Conservation (phyloP, 2,797 vertebrate species). For the Tachyglossus aculeatus region DNA sequence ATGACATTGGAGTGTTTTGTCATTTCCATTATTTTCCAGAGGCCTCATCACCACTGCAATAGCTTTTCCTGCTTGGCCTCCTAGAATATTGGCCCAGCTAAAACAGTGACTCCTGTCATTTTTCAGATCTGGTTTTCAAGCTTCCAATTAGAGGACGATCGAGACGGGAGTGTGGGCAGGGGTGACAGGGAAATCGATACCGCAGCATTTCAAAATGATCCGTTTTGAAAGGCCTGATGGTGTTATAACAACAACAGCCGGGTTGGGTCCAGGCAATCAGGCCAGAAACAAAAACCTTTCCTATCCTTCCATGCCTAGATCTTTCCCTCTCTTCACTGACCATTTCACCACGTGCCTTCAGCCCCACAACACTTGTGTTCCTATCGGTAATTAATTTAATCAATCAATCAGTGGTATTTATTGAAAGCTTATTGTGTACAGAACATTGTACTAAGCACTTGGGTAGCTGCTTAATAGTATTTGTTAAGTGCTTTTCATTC, state of each 20-base stretch:
- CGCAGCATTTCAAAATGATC: neutral
- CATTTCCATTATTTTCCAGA: neutral
- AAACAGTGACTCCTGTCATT: neutral
- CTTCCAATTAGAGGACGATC: neutral
- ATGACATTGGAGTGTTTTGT: accelerated
- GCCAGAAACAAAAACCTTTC: too few species aligned
- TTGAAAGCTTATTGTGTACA: too few species aligned
- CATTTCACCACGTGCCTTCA: too few species aligned
- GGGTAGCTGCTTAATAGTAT: too few species aligned
- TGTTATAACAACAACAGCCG: neutral
- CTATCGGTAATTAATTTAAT: too few species aligned
- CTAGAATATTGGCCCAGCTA: neutral
- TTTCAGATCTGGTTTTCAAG: neutral
- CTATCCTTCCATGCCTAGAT: too few species aligned
- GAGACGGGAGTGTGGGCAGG: neutral
- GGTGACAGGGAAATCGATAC: neutral
- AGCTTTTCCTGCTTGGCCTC: neutral
- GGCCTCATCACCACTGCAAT: neutral
- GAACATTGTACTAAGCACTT: too few species aligned
- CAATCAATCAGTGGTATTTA: too few species aligned
- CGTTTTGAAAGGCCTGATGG: neutral
- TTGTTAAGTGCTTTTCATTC: too few species aligned
- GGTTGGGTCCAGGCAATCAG: too few species aligned
- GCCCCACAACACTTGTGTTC: too few species aligned
- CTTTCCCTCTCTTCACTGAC: too few species aligned